phyloP scores from a whole-genome alignment of 2,797 vertebrate genomes.

The Arvicola amphibius region DNA sequence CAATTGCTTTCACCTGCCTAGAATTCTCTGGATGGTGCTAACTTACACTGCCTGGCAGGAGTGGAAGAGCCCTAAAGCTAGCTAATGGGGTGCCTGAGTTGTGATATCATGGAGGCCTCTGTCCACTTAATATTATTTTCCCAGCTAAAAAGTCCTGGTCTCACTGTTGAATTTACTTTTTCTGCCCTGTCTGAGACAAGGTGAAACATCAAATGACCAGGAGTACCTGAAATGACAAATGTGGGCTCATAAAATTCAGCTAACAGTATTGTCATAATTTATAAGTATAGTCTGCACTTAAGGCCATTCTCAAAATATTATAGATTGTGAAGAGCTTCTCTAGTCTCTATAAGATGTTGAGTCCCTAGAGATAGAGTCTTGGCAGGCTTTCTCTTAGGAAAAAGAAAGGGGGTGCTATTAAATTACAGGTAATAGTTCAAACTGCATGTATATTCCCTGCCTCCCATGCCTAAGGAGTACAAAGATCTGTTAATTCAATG shows the following conservation, averaged over 20 bases:
- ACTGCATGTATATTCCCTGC: not conserved
- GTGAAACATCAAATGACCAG: constrained; percentile 4
- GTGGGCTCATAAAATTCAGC: constrained; percentile 16
- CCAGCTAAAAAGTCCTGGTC: not conserved
- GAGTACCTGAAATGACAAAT: constrained; percentile 35
- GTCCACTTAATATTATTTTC: constrained; percentile 26
- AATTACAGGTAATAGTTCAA: not conserved
- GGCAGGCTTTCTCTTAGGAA: not conserved
- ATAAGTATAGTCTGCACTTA: not conserved
- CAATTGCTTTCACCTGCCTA: constrained; percentile 69
- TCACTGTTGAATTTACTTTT: constrained; percentile 9
- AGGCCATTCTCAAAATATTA: not conserved
- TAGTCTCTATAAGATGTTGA: constrained; percentile 18
- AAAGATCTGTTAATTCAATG: constrained; percentile 26
- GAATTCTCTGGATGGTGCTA: not conserved
- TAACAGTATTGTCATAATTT: not conserved
- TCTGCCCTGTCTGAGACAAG: not conserved
- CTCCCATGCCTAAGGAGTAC: not conserved
- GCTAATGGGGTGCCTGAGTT: not conserved
- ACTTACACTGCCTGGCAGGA: constrained; percentile 55
- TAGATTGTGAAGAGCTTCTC: constrained; percentile 20
- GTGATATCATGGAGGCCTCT: constrained; percentile 38
- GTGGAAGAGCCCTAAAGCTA: not conserved
- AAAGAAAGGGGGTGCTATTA: not conserved
- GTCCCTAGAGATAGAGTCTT: constrained; percentile 1